phyloP scores from a whole-genome alignment of 2,113 vertebrate genomes.

The Aptenodytes forsteri region DNA sequence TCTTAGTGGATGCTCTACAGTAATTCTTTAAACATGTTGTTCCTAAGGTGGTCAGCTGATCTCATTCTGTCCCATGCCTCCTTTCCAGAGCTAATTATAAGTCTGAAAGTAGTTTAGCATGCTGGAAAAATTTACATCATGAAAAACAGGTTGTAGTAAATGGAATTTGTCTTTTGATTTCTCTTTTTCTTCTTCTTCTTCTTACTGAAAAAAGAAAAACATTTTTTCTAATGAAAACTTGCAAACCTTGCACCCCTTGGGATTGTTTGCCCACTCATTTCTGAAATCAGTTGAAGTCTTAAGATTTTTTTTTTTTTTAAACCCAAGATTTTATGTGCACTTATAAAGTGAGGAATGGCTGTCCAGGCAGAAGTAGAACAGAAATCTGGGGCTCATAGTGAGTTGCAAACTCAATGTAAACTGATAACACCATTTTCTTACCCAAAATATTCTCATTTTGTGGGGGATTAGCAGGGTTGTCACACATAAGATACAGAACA shows the following conservation, averaged over 20 bases:
- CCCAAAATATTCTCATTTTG: neutral
- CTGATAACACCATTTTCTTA: neutral
- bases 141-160: slow-evolving; percentile 31
- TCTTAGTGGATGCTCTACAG: neutral
- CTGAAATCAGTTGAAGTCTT: slow-evolving; percentile 30
- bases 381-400: neutral
- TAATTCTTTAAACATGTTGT: neutral
- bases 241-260: slow-evolving; percentile 24
- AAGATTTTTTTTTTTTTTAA: neutral
- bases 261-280: slow-evolving; percentile 33
- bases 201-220: slow-evolving; percentile 3
- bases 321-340: neutral
- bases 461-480: neutral
- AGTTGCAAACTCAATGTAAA: neutral
- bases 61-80: neutral
- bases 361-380: neutral
- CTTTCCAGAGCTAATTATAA: neutral
- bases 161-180: slow-evolving; percentile 46
- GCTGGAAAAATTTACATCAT: neutral
- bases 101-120: neutral
- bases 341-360: neutral
- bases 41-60: neutral
- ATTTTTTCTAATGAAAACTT: slow-evolving; percentile 45
- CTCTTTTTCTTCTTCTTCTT: neutral
- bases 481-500: neutral